Base-by-base conservation (phyloP, 2,888 invertebrate genomes). In the Drosophila meridiana region DNA sequence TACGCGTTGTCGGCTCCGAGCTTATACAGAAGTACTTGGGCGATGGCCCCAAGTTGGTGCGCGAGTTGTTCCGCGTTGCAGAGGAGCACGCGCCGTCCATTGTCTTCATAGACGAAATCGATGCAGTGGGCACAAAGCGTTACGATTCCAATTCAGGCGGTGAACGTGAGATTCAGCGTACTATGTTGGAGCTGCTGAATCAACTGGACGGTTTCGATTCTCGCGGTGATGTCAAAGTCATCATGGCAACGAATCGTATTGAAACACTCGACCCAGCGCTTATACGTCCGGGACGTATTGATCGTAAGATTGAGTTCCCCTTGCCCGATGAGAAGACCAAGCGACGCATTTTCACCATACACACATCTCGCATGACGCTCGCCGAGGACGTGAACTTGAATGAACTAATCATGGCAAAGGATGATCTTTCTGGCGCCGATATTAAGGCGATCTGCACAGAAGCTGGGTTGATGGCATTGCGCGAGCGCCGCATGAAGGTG, bases 111-210 rank as follows among this genome's bases (percentile, higher is more conserved):
- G 99, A 99, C 94, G 99, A 99, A 95, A 99, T 99, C 90, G 99
- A 99, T 94, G 99, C 99, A 36, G 98, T 99, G 14, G 99, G 99
- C 68, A 99, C 99, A 7, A 99, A 99, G 94, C 96, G 99, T 92
- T 99, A 99, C 92, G 99, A 99, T 92, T 99, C 99, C 0, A 99
- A 99, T 93, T 99, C 99, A 60, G 99, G 99, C 45, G 99, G 99
- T 69, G 99, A 99, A 93, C 95, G 99, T 76, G 99, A 99, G 95
- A 99, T 99, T 92, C 99, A 99, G 93, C 95, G 99, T 93, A 99
- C 99, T 69, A 99, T 99, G 99, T 96, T 99, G 93, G 99, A 99
- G 93, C 94, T 99, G 69, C 94, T 99, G 14, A 99, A 99, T 94
- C 99, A 99, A 93, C 94, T 99, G 58, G 99, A 99, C 94, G 99